Percentiles rank a stretch among this genome's conserved stretches.
Conservation (phyloP, 2,888 invertebrate species). For the Acanthosoma haemorrhoidale region DNA sequence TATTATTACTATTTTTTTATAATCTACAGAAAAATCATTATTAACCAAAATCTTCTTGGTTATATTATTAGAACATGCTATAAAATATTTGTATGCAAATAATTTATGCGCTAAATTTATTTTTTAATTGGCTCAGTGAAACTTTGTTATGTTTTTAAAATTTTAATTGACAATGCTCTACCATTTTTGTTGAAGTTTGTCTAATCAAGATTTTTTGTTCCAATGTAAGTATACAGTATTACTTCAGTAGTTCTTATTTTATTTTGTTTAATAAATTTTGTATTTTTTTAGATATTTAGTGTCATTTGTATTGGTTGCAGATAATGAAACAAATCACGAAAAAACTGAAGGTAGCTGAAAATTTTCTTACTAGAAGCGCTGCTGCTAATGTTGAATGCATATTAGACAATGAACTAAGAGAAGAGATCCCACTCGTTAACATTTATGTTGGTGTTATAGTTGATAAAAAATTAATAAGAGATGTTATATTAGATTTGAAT, state of each 20-base stretch:
- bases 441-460: conserved; percentile 59
- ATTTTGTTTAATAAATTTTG: neutral
- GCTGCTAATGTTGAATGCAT: conserved; percentile 47
- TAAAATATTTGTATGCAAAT: no score
- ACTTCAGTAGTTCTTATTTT: neutral
- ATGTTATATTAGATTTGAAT: conserved; percentile 56
- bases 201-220: neutral
- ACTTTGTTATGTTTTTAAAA: neutral
- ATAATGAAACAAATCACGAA: conserved; percentile 1
- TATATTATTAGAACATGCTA: no score
- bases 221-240: neutral
- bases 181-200: neutral
- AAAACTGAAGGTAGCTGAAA: neutral
- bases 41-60: no score
- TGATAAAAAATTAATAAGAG: conserved; percentile 58
- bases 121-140: no score
- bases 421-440: conserved; percentile 51
- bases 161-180: neutral
- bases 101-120: no score
- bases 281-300: neutral
- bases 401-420: conserved; percentile 52
- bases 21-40: no score
- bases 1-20: no score
- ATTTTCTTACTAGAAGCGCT: neutral
- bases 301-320: conserved; percentile 16